Evolutionary conservation across 2,113 vertebrate genomes (phyloP).

Genomic region (Tretioscincus oriximinensis): DNA sequence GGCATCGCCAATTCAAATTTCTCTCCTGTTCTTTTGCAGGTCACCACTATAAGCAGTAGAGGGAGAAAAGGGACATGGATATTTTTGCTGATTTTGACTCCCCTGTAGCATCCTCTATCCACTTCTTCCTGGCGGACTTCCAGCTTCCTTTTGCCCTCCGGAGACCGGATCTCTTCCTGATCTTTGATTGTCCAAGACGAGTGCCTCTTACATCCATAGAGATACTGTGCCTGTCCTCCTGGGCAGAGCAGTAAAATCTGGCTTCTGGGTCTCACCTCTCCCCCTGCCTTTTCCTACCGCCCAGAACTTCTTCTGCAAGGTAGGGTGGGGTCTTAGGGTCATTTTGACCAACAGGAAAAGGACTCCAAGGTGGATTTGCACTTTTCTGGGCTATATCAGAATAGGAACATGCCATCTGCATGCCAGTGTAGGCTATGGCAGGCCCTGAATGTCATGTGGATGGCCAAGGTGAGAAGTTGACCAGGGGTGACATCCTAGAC

Average conservation of each 20-base stretch:
- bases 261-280: slow-evolving; percentile 27
- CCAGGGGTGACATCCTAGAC: too few species aligned
- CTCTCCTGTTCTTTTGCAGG: slow-evolving; percentile 62
- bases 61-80: slow-evolving; percentile 16
- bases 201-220: slow-evolving; percentile 30
- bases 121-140: slow-evolving; percentile 53
- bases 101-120: slow-evolving; percentile 68
- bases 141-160: slow-evolving; percentile 18
- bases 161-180: slow-evolving; percentile 41
- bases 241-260: slow-evolving; percentile 63
- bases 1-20: neutral
- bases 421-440: too few species aligned
- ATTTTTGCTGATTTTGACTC: slow-evolving; percentile 66
- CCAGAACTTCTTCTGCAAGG: too few species aligned
- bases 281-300: neutral
- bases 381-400: too few species aligned
- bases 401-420: too few species aligned
- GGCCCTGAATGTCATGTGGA: too few species aligned
- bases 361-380: too few species aligned
- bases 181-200: neutral
- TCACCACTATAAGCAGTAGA: slow-evolving; percentile 74
- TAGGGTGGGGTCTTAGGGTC: too few species aligned
- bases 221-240: slow-evolving; percentile 48
- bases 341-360: too few species aligned
- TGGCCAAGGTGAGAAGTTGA: too few species aligned